Conservation (phyloP, 30 jellyfish, hydroid and myxozoan species). For the Nemopilema nomurai region DNA sequence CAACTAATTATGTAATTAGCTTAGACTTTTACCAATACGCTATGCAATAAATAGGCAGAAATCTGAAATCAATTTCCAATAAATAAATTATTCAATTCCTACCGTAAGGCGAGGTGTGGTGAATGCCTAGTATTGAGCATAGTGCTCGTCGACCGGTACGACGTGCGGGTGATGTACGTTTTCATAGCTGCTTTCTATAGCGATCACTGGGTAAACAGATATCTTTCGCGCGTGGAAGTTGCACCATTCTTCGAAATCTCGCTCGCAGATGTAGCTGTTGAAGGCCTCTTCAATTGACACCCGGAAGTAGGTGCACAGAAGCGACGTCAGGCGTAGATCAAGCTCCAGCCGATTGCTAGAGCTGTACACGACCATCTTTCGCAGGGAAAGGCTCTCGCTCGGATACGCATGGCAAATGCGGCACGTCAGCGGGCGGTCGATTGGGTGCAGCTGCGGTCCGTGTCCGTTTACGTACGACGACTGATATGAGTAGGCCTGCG, state of each 20-base stretch:
- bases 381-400: conserved; percentile 64
- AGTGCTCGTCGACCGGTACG: conserved; percentile 60
- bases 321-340: conserved; percentile 64
- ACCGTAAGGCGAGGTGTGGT: conserved; percentile 39
- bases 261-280: conserved; percentile 68
- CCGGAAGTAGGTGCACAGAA: conserved; percentile 64
- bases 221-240: conserved; percentile 71
- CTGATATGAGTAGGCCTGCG: conserved; percentile 21
- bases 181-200: conserved; percentile 52
- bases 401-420: conserved; percentile 64
- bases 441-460: conserved; percentile 38
- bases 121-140: conserved; percentile 50
- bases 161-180: conserved; percentile 46
- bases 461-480: conserved; percentile 48
- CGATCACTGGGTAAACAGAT: conserved; percentile 71
- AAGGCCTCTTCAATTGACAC: conserved; percentile 74
- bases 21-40: background rate
- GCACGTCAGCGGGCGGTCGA: conserved; percentile 64
- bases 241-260: conserved; percentile 77
- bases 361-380: conserved; percentile 67
- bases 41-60: conserved; percentile 38
- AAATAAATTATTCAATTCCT: conserved; percentile 34
- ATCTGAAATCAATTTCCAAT: conserved; percentile 25
- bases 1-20: background rate
- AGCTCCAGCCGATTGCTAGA: conserved; percentile 62